Percentiles rank a stretch among this genome's conserved stretches.
Evolutionary conservation across 2,113 vertebrate genomes (phyloP).

Genomic region (Fulica atra): DNA sequence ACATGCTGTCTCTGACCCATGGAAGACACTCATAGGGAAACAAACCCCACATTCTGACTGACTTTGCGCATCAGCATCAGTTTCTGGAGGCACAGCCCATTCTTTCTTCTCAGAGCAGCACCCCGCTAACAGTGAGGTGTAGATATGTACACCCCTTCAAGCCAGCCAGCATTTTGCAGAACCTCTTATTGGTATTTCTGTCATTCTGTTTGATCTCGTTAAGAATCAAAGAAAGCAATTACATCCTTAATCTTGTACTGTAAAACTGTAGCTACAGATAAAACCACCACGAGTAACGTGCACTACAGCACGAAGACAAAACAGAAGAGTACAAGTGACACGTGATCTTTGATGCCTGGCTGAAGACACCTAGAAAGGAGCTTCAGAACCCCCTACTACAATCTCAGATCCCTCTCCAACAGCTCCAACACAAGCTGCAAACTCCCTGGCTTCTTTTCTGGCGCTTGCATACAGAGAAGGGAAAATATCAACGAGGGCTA

Average conservation of each 20-base stretch:
- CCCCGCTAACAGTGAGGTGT: rapidly evolving
- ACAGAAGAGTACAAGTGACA: background rate
- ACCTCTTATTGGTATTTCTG: background rate
- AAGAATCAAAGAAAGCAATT: slow-evolving; percentile 45
- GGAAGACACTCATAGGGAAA: rapidly evolving
- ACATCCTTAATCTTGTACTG: slow-evolving; percentile 37
- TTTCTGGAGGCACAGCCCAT: background rate
- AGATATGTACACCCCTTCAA: background rate
- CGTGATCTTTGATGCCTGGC: background rate
- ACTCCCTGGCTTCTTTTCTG: background rate
- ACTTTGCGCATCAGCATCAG: rapidly evolving
- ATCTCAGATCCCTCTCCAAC: background rate
- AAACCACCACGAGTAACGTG: background rate
- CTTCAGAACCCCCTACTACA: background rate
- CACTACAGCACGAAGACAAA: background rate
- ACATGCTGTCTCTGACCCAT: rapidly evolving
- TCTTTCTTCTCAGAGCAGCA: background rate
- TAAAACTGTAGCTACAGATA: slow-evolving; percentile 38
- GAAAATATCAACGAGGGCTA: background rate
- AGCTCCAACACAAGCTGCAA: background rate
- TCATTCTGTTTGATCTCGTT: slow-evolving; percentile 24
- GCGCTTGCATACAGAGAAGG: background rate
- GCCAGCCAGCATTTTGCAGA: background rate
- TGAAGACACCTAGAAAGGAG: background rate
- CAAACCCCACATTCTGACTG: rapidly evolving